Evolutionary conservation across 2,888 invertebrate genomes (phyloP), one percentile per base, ranked within the genome.

Genomic region (Caenorhabditis sp.): DNA sequence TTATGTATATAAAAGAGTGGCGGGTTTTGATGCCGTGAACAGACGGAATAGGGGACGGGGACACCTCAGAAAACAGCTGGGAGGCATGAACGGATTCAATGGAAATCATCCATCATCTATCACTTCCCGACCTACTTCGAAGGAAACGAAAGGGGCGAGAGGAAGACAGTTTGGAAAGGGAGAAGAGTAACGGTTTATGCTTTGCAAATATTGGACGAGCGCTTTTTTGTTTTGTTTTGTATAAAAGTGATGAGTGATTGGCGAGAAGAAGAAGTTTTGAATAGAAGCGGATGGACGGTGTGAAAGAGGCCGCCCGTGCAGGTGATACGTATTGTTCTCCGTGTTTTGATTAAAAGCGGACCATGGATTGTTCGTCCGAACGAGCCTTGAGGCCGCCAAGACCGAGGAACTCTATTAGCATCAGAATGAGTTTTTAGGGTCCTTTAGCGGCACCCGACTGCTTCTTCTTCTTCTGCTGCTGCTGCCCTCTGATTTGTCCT

Each of bases 391-490:
- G n/a, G n/a, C n/a, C n/a, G n/a, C n/a, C n/a, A n/a, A n/a, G n/a
- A 32, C 32, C 9, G 18, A 20, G 50, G 56, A 18, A 55, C 62
- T 64, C 60, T 58, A 76, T 76, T 76, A 67, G 60, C 67, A 76
- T 76, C 24, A 67, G 50, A 76, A 74, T 53, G 67, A 67, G 65
- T 76, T 67, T 65, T 61, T 67, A 67, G 74, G 60, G 51, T n/a
- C 72, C 47, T 64, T 71, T 55, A 20, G 35, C 32, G 51, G 61
- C 40, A n/a, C 26, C n/a, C n/a, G 26, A 24, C 24, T n/a, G n/a
- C n/a, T n/a, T n/a, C n/a, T n/a, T n/a, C n/a, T n/a, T n/a, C n/a
- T n/a, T n/a, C n/a, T n/a, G n/a, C n/a, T n/a, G 9, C 26, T 20
- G 22, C 18, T 53, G 47, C 51, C 65, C 56, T 55, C 40, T 47